phyloP scores from a whole-genome alignment of 2,888 invertebrate species.

The Drosophila histrio region DNA sequence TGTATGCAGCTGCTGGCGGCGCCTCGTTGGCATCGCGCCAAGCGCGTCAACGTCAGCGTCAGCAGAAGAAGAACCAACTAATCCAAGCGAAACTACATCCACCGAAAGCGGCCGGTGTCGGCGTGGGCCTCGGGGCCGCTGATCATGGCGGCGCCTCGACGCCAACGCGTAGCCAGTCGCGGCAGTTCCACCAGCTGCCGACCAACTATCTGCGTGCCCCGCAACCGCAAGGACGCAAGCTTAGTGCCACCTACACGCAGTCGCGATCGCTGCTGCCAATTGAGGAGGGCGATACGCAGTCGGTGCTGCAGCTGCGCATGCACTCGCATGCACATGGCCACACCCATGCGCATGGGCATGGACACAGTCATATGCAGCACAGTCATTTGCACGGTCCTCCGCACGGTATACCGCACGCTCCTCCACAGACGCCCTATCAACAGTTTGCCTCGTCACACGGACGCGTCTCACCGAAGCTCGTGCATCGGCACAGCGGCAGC shows the following conservation, averaged over 20 bases:
- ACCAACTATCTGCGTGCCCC: constrained; percentile 84
- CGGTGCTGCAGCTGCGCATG: constrained; percentile 78
- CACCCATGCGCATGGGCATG: constrained; percentile 54
- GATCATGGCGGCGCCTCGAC: constrained; percentile 80
- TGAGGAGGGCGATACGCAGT: constrained; percentile 82
- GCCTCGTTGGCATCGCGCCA: constrained; percentile 93
- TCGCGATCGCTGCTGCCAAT: constrained; percentile 84
- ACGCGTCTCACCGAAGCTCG: constrained; percentile 80
- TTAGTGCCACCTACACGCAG: constrained; percentile 84
- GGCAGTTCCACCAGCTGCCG: constrained; percentile 86
- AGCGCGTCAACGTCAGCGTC: constrained; percentile 88
- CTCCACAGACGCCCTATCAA: constrained; percentile 67
- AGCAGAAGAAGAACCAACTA: constrained; percentile 84
- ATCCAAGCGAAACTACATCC: constrained; percentile 86
- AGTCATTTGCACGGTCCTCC: constrained; percentile 35
- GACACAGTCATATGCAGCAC: constrained; percentile 44
- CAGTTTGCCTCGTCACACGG: constrained; percentile 75
- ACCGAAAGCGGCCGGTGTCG: constrained; percentile 81
- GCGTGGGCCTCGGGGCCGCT: constrained; percentile 39
- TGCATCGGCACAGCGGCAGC: constrained; percentile 83
- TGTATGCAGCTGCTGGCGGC: constrained; percentile 96
- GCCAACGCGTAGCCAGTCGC: constrained; percentile 82
- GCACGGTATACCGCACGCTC: no score
- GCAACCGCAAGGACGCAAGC: constrained; percentile 82
- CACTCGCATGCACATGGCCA: constrained; percentile 71